Percentiles rank a stretch among this genome's conserved stretches.
phyloP scores from a whole-genome alignment of 1,140 invertebrate genomes.

The Papilio aristodemus region DNA sequence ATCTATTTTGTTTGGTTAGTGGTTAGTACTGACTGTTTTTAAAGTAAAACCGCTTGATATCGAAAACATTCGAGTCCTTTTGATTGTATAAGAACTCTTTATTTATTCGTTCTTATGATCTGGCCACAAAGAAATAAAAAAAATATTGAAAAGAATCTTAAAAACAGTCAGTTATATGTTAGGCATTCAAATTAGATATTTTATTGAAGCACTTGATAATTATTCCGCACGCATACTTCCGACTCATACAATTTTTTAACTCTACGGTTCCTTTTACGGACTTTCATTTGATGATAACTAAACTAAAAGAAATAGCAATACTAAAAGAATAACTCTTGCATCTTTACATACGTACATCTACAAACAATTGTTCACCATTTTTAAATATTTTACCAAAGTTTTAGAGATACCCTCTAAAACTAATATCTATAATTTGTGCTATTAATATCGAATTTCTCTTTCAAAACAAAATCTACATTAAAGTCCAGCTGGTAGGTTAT shows the following conservation, averaged over 20 bases:
- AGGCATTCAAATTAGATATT: constrained; percentile 31
- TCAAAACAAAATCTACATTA: constrained; percentile 12
- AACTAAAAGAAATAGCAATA: too few relatives aligned
- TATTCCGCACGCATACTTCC: constrained; percentile 18
- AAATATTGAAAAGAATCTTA: constrained; percentile 10
- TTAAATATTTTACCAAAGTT: too few relatives aligned
- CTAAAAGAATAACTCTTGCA: neutral
- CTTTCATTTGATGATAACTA: neutral
- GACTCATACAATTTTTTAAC: constrained; percentile 27
- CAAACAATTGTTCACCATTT: neutral
- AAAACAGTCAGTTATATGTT: constrained; percentile 41
- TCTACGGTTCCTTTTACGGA: constrained; percentile 21
- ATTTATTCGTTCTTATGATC: too few relatives aligned
- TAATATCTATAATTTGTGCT: too few relatives aligned
- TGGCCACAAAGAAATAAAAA: too few relatives aligned
- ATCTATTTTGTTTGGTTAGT: constrained; percentile 83
- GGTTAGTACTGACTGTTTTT: constrained; percentile 51
- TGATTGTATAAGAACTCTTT: too few relatives aligned
- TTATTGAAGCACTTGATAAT: constrained; percentile 20
- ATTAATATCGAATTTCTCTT: neutral
- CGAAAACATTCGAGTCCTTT: too few relatives aligned
- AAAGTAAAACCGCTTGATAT: constrained; percentile 23
- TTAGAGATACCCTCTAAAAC: too few relatives aligned
- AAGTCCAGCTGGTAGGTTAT: constrained; percentile 55
- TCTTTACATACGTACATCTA: neutral